phyloP scores from a whole-genome alignment of 2,888 invertebrate genomes.

The Pollenia amentaria region DNA sequence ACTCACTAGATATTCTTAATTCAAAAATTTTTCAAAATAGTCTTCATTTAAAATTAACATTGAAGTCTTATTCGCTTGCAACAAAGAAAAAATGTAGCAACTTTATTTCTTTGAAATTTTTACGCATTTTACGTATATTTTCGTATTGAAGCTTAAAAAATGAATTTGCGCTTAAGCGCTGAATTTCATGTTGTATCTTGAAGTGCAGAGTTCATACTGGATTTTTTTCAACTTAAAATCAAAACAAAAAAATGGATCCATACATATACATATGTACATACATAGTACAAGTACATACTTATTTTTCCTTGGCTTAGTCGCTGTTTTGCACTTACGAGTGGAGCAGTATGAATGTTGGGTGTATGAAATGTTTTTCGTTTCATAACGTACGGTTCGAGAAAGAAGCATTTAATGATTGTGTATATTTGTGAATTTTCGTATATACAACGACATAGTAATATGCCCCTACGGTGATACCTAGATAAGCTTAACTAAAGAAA shows the following conservation, averaged over 20 bases:
- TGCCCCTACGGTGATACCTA: constrained; percentile 39
- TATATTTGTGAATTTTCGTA: constrained; percentile 1
- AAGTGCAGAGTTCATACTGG: constrained; percentile 80
- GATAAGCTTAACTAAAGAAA: not conserved
- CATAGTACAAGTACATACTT: not conserved
- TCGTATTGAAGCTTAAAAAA: constrained; percentile 27
- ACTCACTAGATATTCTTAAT: constrained; percentile 40
- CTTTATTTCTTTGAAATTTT: constrained; percentile 9
- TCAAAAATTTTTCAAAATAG: not conserved
- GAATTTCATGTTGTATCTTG: constrained; percentile 78
- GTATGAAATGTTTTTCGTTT: constrained; percentile 45
- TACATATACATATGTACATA: constrained; percentile 18
- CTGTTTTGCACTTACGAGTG: constrained; percentile 39
- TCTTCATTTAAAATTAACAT: constrained; percentile 13
- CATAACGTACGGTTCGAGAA: constrained; percentile 36
- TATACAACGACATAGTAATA: constrained; percentile 9
- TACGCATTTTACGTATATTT: constrained; percentile 49
- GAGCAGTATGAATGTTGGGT: constrained; percentile 34
- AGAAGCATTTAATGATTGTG: constrained; percentile 47
- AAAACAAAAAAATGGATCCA: constrained; percentile 39
- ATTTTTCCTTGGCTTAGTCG: constrained; percentile 46
- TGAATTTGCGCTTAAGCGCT: constrained; percentile 67
- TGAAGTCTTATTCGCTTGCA: not conserved
- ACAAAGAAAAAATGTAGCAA: not conserved
- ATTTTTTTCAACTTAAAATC: constrained; percentile 42